Conservation (phyloP, 2,888 invertebrate species). For the Mongoloraphidia duomilia region DNA sequence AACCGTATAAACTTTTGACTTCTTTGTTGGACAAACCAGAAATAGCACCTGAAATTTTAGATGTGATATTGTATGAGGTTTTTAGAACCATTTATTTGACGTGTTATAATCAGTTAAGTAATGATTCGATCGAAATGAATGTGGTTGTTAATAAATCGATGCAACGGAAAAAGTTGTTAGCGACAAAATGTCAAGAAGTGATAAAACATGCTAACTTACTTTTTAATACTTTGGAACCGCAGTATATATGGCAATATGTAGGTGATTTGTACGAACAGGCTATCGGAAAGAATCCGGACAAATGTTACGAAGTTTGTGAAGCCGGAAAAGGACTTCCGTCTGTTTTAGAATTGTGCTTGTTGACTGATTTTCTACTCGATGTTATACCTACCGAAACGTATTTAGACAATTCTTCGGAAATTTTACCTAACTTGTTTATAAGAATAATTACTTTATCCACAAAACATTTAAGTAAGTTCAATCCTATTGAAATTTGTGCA, state of each 20-base stretch:
- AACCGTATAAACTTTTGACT: slow-evolving; percentile 64
- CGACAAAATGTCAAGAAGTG: slow-evolving; percentile 46
- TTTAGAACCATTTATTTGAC: slow-evolving; percentile 47
- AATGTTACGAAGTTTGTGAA: slow-evolving; percentile 24
- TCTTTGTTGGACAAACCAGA: slow-evolving; percentile 77
- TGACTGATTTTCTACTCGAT: slow-evolving; percentile 62
- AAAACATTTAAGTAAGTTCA: slow-evolving; percentile 36
- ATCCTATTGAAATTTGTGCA: slow-evolving; percentile 45
- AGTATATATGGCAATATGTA: slow-evolving; percentile 74
- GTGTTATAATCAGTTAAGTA: slow-evolving; percentile 31
- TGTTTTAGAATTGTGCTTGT: slow-evolving; percentile 52
- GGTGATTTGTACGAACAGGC: slow-evolving; percentile 44
- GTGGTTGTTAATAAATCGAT: slow-evolving; percentile 25
- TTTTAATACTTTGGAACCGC: slow-evolving; percentile 70
- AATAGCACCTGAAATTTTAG: slow-evolving; percentile 64
- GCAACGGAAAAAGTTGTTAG: slow-evolving; percentile 21
- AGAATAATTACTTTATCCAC: slow-evolving; percentile 47
- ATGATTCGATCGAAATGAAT: slow-evolving; percentile 18
- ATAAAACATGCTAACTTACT: slow-evolving; percentile 72
- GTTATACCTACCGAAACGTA: slow-evolving; percentile 62
- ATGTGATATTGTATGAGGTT: slow-evolving; percentile 63
- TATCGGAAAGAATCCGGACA: slow-evolving; percentile 20
- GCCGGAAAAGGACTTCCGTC: slow-evolving; percentile 50
- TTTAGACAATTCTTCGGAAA: slow-evolving; percentile 60
- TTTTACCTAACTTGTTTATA: slow-evolving; percentile 60